Evolutionary conservation across 2,888 invertebrate species (phyloP).

Genomic region (Abrostola tripartita): DNA sequence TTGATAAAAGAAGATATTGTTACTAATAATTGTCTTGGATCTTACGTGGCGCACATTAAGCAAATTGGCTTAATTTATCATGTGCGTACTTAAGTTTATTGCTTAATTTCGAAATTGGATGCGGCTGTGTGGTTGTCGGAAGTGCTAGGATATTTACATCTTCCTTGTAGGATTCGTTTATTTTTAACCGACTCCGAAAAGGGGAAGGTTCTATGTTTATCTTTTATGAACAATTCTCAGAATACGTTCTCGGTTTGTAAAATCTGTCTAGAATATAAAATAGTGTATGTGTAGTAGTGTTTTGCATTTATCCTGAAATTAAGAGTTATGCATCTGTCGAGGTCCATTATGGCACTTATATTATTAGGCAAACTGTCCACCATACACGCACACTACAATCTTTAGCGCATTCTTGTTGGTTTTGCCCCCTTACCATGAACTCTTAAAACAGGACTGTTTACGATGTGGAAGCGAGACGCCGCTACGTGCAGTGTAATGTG

Average conservation of each 20-base stretch:
- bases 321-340: no score
- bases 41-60: conserved; percentile 28
- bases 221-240: not conserved
- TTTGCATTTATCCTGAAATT: not conserved
- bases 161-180: conserved; percentile 8
- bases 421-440: no score
- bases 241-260: no score
- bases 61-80: conserved; percentile 41
- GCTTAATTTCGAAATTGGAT: conserved; percentile 49
- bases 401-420: no score
- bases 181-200: conserved; percentile 1
- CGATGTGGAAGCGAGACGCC: no score
- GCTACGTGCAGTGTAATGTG: no score
- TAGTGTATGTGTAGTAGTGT: no score
- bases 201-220: not conserved
- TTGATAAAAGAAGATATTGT: conserved; percentile 54
- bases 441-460: no score
- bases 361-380: no score
- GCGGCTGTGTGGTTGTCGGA: conserved; percentile 29
- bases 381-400: no score
- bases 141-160: conserved; percentile 35
- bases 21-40: conserved; percentile 51
- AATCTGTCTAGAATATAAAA: no score
- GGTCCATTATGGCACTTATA: no score
- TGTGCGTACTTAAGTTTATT: conserved; percentile 43